phyloP scores from a whole-genome alignment of 2,113 vertebrate species.

The Peromyscus polionotus region DNA sequence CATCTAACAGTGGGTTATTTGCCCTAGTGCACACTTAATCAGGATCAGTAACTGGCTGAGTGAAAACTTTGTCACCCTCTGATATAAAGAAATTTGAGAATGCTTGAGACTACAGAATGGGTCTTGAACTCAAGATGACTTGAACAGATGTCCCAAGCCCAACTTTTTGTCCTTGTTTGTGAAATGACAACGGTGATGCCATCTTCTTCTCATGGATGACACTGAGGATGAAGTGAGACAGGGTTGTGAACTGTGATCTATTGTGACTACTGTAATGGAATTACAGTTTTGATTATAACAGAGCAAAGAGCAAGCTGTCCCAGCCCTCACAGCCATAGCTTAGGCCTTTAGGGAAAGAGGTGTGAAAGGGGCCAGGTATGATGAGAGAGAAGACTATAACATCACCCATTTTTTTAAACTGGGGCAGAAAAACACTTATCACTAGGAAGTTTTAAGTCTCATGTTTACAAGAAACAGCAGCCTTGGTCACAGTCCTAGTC shows the following conservation, averaged over 20 bases:
- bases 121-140: not conserved
- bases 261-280: not conserved
- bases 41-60: not conserved
- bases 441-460: not conserved
- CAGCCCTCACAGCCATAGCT: not conserved
- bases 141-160: not conserved
- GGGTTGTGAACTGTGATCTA: not conserved
- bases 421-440: not conserved
- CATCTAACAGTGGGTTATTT: not conserved
- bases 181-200: not conserved
- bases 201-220: not conserved
- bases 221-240: not conserved
- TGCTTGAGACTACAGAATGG: not conserved
- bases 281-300: not conserved
- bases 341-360: not conserved
- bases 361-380: not conserved
- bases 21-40: not conserved
- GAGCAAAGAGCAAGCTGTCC: not conserved
- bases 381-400: not conserved
- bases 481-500: not conserved
- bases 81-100: not conserved
- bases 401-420: not conserved
- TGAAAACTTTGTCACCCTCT: not conserved
- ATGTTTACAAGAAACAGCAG: slow-evolving; percentile 50
- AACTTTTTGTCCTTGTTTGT: not conserved